Percentiles rank a stretch among this genome's conserved stretches.
These are phyloP conservation scores for Orchesella cincta DNA, from an alignment of 1,140 invertebrate species.

Conservation along the genomic window DNA sequence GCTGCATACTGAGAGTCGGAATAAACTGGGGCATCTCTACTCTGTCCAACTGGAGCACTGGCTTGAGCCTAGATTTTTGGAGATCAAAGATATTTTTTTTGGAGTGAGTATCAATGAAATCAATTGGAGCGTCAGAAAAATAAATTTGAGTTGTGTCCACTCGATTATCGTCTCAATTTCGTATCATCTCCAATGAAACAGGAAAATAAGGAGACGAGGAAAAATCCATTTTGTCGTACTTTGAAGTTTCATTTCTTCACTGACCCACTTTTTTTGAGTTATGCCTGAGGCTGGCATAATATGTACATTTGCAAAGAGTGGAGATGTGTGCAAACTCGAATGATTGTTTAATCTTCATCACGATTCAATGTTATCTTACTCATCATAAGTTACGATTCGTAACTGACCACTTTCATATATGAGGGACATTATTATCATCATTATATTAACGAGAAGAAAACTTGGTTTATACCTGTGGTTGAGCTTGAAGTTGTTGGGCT, in stretches of 20 bases:
- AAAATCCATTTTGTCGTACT: too few species aligned
- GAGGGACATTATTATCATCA: too few species aligned
- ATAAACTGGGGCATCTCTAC: slow-evolving; percentile 49
- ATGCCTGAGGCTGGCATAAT: slow-evolving; percentile 5
- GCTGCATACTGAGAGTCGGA: slow-evolving; percentile 36
- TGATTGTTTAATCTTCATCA: not conserved
- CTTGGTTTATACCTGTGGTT: slow-evolving; percentile 42
- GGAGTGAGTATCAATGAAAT: too few species aligned
- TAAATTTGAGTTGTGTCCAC: too few species aligned
- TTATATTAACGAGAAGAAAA: not conserved
- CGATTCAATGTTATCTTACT: not conserved
- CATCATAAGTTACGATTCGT: too few species aligned
- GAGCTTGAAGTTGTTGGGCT: slow-evolving; percentile 37
- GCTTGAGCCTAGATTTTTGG: slow-evolving; percentile 16
- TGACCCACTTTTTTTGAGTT: slow-evolving; percentile 19
- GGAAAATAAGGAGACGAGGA: too few species aligned
- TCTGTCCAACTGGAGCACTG: slow-evolving; percentile 44
- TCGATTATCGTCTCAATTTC: too few species aligned
- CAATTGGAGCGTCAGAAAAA: too few species aligned
- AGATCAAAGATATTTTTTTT: not conserved
- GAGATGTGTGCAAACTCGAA: not conserved
- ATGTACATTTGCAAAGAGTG: not conserved
- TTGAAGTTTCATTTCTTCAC: too few species aligned
- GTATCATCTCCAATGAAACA: too few species aligned
- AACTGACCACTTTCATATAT: not conserved